phyloP scores from a whole-genome alignment of 2,888 invertebrate genomes.

The Eudemis profundana region DNA sequence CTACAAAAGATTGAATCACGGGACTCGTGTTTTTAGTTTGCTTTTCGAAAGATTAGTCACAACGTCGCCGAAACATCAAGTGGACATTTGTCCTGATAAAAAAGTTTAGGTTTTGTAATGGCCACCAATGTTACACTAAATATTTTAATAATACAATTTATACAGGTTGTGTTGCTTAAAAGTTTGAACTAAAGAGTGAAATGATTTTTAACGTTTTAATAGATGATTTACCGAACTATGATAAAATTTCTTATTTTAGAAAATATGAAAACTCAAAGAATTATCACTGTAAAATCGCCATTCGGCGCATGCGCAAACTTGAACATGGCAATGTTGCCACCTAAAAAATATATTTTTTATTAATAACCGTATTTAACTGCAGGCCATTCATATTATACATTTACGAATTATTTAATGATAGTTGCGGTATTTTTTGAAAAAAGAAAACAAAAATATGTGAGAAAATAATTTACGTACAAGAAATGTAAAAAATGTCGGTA shows the following conservation, averaged over 20 bases:
- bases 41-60: conserved; percentile 78
- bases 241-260: conserved; percentile 81
- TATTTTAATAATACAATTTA: conserved; percentile 68
- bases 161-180: conserved; percentile 56
- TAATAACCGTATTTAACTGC: neutral
- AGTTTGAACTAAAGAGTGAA: conserved; percentile 57
- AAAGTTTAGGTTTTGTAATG: conserved; percentile 85
- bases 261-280: conserved; percentile 83
- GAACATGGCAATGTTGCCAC: conserved; percentile 71
- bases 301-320: conserved; percentile 86
- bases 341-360: conserved; percentile 44
- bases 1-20: conserved; percentile 62
- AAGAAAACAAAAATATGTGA: neutral
- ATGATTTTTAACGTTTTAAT: conserved; percentile 67
- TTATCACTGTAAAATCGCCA: conserved; percentile 83
- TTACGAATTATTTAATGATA: neutral
- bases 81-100: conserved; percentile 84
- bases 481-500: neutral
- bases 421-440: neutral
- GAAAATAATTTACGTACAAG: neutral
- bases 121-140: conserved; percentile 84
- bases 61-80: conserved; percentile 86
- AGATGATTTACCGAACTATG: conserved; percentile 79
- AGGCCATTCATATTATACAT: neutral
- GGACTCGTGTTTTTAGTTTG: conserved; percentile 67